These are phyloP conservation scores for Oreochromis spilurus DNA, from an alignment of 2,113 vertebrate genomes.

Conservation along the genomic window DNA sequence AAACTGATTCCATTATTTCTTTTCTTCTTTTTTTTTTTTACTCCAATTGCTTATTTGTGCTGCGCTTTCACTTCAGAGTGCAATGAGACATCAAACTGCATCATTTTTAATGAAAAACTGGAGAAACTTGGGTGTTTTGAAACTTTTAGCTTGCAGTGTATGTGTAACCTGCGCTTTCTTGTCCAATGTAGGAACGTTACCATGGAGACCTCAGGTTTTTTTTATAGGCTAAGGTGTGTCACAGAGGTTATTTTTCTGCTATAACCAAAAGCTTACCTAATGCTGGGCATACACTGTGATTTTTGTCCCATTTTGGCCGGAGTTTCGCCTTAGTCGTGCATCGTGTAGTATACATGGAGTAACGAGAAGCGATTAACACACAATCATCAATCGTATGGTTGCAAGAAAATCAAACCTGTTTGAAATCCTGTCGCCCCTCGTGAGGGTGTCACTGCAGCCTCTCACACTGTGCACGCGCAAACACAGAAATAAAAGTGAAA, in stretches of 20 bases:
- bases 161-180: background rate
- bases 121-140: background rate
- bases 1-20: background rate
- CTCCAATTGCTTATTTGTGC: background rate
- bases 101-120: no score
- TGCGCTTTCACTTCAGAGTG: background rate
- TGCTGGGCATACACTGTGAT: background rate
- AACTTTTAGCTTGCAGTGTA: background rate
- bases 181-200: background rate
- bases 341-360: no score
- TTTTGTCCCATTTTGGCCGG: no score
- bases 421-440: no score
- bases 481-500: no score
- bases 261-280: background rate
- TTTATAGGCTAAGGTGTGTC: background rate
- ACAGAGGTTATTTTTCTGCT: background rate
- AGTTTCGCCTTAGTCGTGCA: no score
- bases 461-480: no score
- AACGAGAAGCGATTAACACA: no score
- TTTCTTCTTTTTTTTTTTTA: background rate
- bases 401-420: no score
- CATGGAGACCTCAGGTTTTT: background rate
- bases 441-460: no score
- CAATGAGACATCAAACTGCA: background rate
- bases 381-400: no score